Evolutionary conservation across 92 coral and sea anemone genomes (phyloP), one percentile per base, ranked within the genome.

Genomic region (Heliopora coerulea): DNA sequence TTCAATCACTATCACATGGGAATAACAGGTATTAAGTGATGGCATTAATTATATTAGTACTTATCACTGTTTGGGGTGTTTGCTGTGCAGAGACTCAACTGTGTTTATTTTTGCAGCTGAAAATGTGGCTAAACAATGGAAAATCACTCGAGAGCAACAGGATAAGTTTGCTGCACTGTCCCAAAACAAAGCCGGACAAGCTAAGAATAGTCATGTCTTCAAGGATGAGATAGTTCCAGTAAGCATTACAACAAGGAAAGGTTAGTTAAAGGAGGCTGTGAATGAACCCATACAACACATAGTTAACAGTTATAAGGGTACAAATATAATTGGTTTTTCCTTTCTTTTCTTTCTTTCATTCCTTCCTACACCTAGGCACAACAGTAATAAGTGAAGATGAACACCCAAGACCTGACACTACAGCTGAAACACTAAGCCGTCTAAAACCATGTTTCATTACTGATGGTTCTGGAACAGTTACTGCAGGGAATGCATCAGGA

Each of bases 1-100:
- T 95, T 95, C 54, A 80, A 90, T 56, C 49, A 83, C 49, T 95
- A 95, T 81, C 99, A 95, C 86, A 95, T 95, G 99, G 99, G 99
- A 70, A 86, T 95, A 8, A 95, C 99, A 88, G 99, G 99, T 90
- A 59, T 49, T 59, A 72, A 48, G 13, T 54, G 25, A 56, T 14
- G 24, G 17, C n/a, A 17, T 27, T 29, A 27, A 26, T 26, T 54
- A 54, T 10, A 21, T 54, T n/a, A 54, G 18, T 54, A 20, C 9
- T 54, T 54, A 54, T 54, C n/a, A n/a, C n/a, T n/a, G n/a, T n/a
- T n/a, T n/a, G n/a, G n/a, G n/a, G n/a, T n/a, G n/a, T n/a, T 9
- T 12, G 18, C 9, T 54, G 12, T 9, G 61, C 26, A 54, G 9
- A 20, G 10, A 54, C 9, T 54, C 9, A 54, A 54, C 8, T 21